These are phyloP conservation scores for Conops quadrifasciatus DNA, from an alignment of 2,888 invertebrate species.

Conservation along the genomic window DNA sequence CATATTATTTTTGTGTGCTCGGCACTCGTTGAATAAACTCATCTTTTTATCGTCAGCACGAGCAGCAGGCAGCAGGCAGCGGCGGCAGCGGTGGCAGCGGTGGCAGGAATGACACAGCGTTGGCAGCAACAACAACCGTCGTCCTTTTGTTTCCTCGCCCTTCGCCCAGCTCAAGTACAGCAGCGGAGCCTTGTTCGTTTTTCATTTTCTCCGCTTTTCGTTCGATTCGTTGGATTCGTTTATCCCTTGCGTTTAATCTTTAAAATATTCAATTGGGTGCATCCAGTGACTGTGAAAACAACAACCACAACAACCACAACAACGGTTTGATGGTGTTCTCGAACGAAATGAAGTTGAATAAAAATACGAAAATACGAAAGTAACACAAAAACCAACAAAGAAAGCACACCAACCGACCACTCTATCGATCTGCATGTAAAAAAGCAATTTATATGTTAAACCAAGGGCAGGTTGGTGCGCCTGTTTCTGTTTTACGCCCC, in stretches of 20 bases:
- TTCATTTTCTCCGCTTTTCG: slow-evolving; percentile 4
- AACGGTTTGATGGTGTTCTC: slow-evolving; percentile 7
- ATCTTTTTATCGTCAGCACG: slow-evolving; percentile 22
- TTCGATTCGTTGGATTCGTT: slow-evolving; percentile 32
- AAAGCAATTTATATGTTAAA: slow-evolving; percentile 42
- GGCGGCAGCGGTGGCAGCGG: slow-evolving; percentile 7
- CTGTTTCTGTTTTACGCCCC: slow-evolving; percentile 21
- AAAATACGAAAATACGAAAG: slow-evolving; percentile 4
- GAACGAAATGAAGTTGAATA: neutral
- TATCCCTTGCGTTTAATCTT: slow-evolving; percentile 38
- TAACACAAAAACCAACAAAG: slow-evolving; percentile 12
- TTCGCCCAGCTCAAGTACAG: neutral
- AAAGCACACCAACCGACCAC: slow-evolving; percentile 5
- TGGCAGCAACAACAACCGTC: neutral
- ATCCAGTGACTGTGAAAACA: slow-evolving; percentile 30
- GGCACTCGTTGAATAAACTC: slow-evolving; percentile 33
- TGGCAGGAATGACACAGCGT: neutral
- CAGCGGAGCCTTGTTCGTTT: neutral
- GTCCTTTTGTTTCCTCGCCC: slow-evolving; percentile 15
- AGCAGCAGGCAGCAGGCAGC: no score
- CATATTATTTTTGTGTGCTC: slow-evolving; percentile 6
- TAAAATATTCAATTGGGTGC: slow-evolving; percentile 40
- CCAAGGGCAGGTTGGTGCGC: slow-evolving; percentile 37
- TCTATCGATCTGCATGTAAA: slow-evolving; percentile 41
- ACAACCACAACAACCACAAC: slow-evolving; percentile 19